Evolutionary conservation across 2,888 invertebrate genomes (phyloP), one percentile per base, ranked within the genome.

Genomic region (Drosophila pseudotakahashii): DNA sequence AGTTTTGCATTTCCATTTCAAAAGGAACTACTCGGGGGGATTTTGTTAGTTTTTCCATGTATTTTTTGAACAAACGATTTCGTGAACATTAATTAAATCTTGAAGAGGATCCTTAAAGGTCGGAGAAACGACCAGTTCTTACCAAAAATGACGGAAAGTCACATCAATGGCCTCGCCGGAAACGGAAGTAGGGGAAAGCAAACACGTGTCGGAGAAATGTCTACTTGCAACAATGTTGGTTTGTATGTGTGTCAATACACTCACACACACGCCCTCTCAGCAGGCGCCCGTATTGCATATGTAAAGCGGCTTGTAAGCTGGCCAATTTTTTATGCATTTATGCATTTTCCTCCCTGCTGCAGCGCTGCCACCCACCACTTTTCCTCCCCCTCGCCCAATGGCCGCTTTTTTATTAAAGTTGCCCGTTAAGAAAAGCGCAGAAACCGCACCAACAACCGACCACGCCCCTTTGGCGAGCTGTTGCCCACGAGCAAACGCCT

Each of bases 311-410:
- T 73, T 81, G 82, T 88, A 88, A 82, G 82, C 88, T 88, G 79
- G 88, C 83, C 82, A 83, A 83, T 83, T 83, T 81, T 88, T 76
- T 88, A 86, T 88, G 88, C 80, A 86, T 84, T 88, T 84, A 84
- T 84, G 81, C 87, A 83, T 88, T 86, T 75, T 63, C 72, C 51
- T 51, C 42, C 69, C 39, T 45, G 47, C 50, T 42, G 53, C 68
- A 47, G 16, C 60, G 16, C 60, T 45, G 14, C 42, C 26, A 6
- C 9, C 61, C 32, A 2, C 39, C 23, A n/a, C 9, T 19, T 7
- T 10, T 48, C 26, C 41, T 39, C 42, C 30, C 30, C 2, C 30
- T 1, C 30, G 7, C 7, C 30, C 30, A 30, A 30, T 30, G 30
- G 30, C 30, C 41, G 50, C n/a, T 57, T 55, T 58, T 57, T 50